Evolutionary conservation across 2,797 vertebrate genomes (phyloP).

Genomic region (Macropodus opercularis): DNA sequence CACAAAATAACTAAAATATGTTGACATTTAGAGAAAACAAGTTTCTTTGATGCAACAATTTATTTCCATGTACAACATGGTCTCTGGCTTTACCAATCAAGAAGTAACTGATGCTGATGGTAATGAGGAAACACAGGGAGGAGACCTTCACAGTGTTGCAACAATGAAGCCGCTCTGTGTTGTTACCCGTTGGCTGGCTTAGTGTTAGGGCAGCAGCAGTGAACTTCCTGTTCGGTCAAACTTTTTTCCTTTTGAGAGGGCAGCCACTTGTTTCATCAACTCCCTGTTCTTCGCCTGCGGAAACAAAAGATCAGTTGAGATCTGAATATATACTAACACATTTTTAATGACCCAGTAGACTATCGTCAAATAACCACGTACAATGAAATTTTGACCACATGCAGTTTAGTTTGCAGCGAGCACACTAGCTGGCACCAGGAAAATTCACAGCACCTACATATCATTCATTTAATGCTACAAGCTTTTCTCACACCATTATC

Average conservation of each 20-base stretch:
- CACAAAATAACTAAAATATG: conserved; percentile 72
- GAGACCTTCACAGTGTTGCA: conserved; percentile 86
- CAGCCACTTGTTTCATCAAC: conserved; percentile 97
- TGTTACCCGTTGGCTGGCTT: conserved; percentile 53
- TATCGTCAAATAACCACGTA: neutral
- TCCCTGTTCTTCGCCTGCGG: conserved; percentile 96
- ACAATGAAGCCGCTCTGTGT: conserved; percentile 71
- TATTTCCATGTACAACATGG: conserved; percentile 66
- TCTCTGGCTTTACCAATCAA: conserved; percentile 54
- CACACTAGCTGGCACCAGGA: neutral
- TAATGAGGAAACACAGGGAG: conserved; percentile 67
- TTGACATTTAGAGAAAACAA: conserved; percentile 57
- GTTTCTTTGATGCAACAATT: conserved; percentile 55
- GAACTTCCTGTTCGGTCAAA: conserved; percentile 95
- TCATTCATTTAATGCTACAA: neutral
- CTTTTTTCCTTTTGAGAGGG: conserved; percentile 98
- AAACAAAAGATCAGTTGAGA: conserved; percentile 25
- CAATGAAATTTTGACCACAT: neutral
- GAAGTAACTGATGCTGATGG: conserved; percentile 54
- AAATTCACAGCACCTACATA: neutral
- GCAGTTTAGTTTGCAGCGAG: neutral
- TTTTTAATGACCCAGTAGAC: neutral
- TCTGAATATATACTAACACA: neutral
- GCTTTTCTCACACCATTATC: neutral
- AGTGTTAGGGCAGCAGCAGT: conserved; percentile 90